Percentiles rank a stretch among this genome's conserved stretches.
phyloP scores from a whole-genome alignment of 2,797 vertebrate species.

The Thripadectes ignobilis region DNA sequence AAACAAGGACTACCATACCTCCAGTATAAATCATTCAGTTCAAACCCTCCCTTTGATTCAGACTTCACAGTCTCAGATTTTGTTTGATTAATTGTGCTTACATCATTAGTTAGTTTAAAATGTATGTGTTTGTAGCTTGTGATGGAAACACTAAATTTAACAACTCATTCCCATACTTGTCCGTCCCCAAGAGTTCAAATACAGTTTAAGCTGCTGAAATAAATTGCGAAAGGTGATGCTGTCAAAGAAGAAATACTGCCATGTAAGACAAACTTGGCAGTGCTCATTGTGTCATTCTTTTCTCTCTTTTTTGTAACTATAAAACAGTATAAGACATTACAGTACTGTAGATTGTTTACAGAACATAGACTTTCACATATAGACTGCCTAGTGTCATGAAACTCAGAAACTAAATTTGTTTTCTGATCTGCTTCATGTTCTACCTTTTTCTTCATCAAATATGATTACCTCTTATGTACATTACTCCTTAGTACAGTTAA shows the following conservation, averaged over 20 bases:
- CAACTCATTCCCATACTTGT: not conserved
- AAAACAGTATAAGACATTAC: not conserved
- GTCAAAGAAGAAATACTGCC: not conserved
- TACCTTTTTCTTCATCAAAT: not conserved
- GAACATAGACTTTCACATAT: not conserved
- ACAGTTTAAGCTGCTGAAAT: not conserved
- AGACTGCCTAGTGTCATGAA: not conserved
- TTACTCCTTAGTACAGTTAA: not conserved
- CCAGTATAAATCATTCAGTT: not conserved
- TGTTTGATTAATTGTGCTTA: not conserved
- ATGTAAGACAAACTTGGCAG: not conserved
- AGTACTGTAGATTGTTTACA: not conserved
- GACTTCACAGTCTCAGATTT: not conserved
- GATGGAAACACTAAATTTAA: not conserved
- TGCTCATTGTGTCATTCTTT: conserved; percentile 17
- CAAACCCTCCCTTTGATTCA: not conserved
- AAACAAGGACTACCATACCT: not conserved
- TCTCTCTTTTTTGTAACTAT: not conserved
- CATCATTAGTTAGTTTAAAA: not conserved
- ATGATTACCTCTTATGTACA: not conserved
- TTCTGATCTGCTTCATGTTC: not conserved
- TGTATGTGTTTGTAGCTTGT: not conserved
- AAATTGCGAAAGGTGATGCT: not conserved
- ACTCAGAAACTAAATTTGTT: not conserved
- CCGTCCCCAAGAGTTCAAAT: not conserved